Conservation (phyloP, 2,797 vertebrate genomes). For the Lates japonicus region DNA sequence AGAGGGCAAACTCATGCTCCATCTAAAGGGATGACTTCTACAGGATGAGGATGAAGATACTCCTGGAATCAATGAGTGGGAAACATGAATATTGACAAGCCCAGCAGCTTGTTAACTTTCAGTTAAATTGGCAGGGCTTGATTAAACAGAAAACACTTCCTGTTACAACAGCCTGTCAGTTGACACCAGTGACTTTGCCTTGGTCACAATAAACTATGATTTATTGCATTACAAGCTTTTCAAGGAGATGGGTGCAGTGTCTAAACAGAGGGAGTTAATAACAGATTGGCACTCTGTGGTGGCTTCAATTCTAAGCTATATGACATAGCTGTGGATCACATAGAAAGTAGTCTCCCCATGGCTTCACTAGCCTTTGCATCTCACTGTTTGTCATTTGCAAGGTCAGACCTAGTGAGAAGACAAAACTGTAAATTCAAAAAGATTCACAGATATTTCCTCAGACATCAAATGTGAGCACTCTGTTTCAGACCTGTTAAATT, state of each 20-base stretch:
- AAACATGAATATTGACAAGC: constrained; percentile 43
- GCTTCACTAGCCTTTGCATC: constrained; percentile 53
- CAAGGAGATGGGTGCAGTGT: constrained; percentile 40
- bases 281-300: constrained; percentile 13
- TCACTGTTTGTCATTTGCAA: constrained; percentile 33
- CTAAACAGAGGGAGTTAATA: constrained; percentile 39
- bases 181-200: constrained; percentile 52
- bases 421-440: constrained; percentile 35
- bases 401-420: constrained; percentile 8
- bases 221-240: constrained; percentile 54
- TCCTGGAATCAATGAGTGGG: constrained; percentile 26
- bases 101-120: constrained; percentile 48
- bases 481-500: constrained; percentile 44
- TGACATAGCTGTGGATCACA: constrained; percentile 13
- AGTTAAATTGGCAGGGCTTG: constrained; percentile 34
- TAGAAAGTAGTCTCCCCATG: constrained; percentile 25
- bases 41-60: constrained; percentile 21
- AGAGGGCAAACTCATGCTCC: constrained; percentile 96
- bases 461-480: constrained; percentile 37
- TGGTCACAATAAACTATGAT: constrained; percentile 38
- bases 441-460: constrained; percentile 31
- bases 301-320: constrained; percentile 32
- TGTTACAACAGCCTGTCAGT: constrained; percentile 31
- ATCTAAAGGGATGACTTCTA: constrained; percentile 83
- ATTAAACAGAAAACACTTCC: constrained; percentile 32